Conservation (phyloP, 2,888 invertebrate genomes). For the Pterostichus madidus region DNA sequence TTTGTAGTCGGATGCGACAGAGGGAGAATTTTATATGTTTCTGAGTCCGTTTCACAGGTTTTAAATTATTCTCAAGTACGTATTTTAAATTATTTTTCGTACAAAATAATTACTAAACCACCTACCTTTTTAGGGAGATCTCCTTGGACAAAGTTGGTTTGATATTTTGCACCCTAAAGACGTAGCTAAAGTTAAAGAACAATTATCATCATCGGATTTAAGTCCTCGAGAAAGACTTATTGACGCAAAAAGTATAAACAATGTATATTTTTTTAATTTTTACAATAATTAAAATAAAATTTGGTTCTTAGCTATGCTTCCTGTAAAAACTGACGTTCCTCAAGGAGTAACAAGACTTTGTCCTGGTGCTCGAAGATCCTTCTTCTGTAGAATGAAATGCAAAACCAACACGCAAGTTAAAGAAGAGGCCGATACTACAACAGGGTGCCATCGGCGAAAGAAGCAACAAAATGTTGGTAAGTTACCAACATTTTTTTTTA, state of each 20-base stretch:
- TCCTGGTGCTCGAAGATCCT: conserved; percentile 93
- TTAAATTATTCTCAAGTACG: conserved; percentile 90
- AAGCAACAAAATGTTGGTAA: conserved; percentile 80
- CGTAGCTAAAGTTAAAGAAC: conserved; percentile 96
- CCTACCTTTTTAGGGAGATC: conserved; percentile 82
- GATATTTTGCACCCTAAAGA: conserved; percentile 97
- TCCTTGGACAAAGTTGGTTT: conserved; percentile 95
- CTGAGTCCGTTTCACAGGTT: conserved; percentile 90
- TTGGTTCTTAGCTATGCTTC: conserved; percentile 87
- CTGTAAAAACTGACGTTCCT: conserved; percentile 91
- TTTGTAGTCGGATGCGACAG: conserved; percentile 96
- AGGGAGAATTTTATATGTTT: conserved; percentile 93
- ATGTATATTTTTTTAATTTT: conserved; percentile 27
- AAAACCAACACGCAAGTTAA: conserved; percentile 84
- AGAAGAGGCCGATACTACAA: conserved; percentile 85
- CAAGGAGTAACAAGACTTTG: conserved; percentile 88
- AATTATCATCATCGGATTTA: conserved; percentile 93
- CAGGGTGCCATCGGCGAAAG: conserved; percentile 84
- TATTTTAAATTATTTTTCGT: conserved; percentile 44
- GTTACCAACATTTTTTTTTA: not conserved
- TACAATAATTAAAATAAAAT: conserved; percentile 5
- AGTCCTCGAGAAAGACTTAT: conserved; percentile 93
- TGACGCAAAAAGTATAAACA: conserved; percentile 90
- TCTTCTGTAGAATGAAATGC: conserved; percentile 96
- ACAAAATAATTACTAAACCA: not conserved